phyloP scores from a whole-genome alignment of 2,888 invertebrate genomes.

The Synergus gifuensis region DNA sequence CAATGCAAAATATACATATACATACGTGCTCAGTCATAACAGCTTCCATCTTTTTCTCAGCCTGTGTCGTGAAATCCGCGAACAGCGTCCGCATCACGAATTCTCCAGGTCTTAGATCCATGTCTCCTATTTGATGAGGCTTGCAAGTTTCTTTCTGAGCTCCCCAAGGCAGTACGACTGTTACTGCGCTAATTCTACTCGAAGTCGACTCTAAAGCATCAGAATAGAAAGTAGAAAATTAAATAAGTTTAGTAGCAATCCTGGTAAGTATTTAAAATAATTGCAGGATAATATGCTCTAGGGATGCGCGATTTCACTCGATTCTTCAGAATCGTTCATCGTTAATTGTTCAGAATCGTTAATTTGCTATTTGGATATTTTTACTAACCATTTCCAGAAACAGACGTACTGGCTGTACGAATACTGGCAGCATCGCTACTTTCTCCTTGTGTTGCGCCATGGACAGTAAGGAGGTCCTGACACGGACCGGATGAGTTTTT shows the following conservation, averaged over 20 bases:
- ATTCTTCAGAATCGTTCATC: too few relatives aligned
- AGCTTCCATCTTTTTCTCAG: slow-evolving; percentile 96
- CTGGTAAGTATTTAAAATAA: slow-evolving; percentile 4
- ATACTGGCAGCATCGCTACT: slow-evolving; percentile 74
- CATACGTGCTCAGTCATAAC: slow-evolving; percentile 93
- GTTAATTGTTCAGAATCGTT: too few relatives aligned
- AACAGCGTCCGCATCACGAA: slow-evolving; percentile 97
- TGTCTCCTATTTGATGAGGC: slow-evolving; percentile 79
- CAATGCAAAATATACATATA: slow-evolving; percentile 51
- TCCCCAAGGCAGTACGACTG: slow-evolving; percentile 87
- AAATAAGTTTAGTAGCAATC: not conserved
- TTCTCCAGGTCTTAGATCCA: slow-evolving; percentile 92
- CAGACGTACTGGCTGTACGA: slow-evolving; percentile 74
- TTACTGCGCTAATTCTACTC: slow-evolving; percentile 74
- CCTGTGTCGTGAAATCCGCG: slow-evolving; percentile 95
- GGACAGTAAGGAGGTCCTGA: slow-evolving; percentile 69
- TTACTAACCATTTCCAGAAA: slow-evolving; percentile 74
- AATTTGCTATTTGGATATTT: slow-evolving; percentile 7
- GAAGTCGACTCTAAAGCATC: slow-evolving; percentile 71
- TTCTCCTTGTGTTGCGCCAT: slow-evolving; percentile 70
- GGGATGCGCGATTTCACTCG: too few relatives aligned
- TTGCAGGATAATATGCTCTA: slow-evolving; percentile 5
- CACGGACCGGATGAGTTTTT: slow-evolving; percentile 62
- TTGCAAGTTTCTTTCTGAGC: slow-evolving; percentile 83
- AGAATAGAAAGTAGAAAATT: slow-evolving; percentile 8